Evolutionary conservation across 1,140 invertebrate genomes (phyloP).

Genomic region (Euwallacea fornicatus): DNA sequence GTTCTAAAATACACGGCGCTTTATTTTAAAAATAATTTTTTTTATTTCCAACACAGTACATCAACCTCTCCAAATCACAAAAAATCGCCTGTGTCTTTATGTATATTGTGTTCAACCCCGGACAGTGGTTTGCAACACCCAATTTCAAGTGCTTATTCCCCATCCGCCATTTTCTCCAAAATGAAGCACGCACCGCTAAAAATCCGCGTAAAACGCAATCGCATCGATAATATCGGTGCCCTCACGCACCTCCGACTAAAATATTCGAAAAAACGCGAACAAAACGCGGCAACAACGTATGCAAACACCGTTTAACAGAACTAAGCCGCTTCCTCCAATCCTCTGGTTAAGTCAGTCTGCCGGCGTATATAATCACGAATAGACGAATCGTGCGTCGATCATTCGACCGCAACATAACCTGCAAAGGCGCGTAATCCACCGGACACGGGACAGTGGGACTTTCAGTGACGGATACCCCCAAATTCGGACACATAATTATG

Average conservation of each 20-base stretch:
- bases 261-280: conserved; percentile 7
- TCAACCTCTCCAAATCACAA: too few relatives aligned
- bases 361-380: conserved; percentile 22
- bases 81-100: too few relatives aligned
- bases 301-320: conserved; percentile 21
- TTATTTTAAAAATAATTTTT: too few relatives aligned
- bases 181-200: too few relatives aligned
- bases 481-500: too few relatives aligned
- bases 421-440: conserved; percentile 5
- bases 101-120: too few relatives aligned
- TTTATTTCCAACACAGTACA: too few relatives aligned
- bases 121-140: too few relatives aligned
- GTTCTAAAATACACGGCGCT: too few relatives aligned
- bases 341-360: conserved; percentile 20
- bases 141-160: too few relatives aligned
- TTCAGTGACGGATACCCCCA: too few relatives aligned
- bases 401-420: conserved; percentile 19
- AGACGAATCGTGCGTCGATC: conserved; percentile 10
- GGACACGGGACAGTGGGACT: background rate
- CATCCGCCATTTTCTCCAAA: too few relatives aligned
- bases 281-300: conserved; percentile 24
- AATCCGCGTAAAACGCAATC: background rate
- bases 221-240: background rate
- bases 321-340: conserved; percentile 19
- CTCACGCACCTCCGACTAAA: background rate